Evolutionary conservation across 30 jellyfish, hydroid and myxozoan genomes (phyloP), one percentile per base, ranked within the genome.

Genomic region (Aurelia sp.): DNA sequence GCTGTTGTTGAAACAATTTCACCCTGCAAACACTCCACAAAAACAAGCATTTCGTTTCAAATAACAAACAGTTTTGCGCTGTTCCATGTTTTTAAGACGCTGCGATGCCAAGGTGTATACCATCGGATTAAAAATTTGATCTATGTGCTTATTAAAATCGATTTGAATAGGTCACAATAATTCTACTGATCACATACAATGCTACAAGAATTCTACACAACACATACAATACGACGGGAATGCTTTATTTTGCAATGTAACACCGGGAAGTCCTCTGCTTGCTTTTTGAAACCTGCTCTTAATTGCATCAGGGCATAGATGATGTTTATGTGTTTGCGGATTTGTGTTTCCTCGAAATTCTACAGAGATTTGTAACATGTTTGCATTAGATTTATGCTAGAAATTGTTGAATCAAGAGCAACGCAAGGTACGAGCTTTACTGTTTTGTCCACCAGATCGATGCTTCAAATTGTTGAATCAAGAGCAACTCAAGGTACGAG

Each of bases 11-110:
- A 57, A 76, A 59, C 86, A 76, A 76, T 76, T 76, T 76, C 86
- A 76, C 86, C 86, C 86, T 59, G 73, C 86, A 76, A 76, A 76
- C 76, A 31, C 58, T 61, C 52, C 40, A 76, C 86, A 76, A 76
- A 76, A 60, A 11, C n/a, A 22, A 9, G n/a, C 12, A 47, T 48
- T 11, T 21, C 73, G 5, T 7, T 31, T 23, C 48, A 37, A 58
- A 74, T 62, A 76, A 76, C 86, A 59, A 58, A 76, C 77, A 27
- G 86, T 76, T 62, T 50, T 30, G 63, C 86, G 18, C 19, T 30
- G 76, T 76, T 19, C 76, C 48, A 76, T 35, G 73, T 76, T 76
- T 74, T 55, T 21, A 13, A 21, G 30, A 59, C 62, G 60, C 60
- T 31, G 59, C 51, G 75, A 40, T 57, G 23, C 41, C 13, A 41